phyloP scores from a whole-genome alignment of 2,888 invertebrate genomes.

The Orthonevra nobilis region DNA sequence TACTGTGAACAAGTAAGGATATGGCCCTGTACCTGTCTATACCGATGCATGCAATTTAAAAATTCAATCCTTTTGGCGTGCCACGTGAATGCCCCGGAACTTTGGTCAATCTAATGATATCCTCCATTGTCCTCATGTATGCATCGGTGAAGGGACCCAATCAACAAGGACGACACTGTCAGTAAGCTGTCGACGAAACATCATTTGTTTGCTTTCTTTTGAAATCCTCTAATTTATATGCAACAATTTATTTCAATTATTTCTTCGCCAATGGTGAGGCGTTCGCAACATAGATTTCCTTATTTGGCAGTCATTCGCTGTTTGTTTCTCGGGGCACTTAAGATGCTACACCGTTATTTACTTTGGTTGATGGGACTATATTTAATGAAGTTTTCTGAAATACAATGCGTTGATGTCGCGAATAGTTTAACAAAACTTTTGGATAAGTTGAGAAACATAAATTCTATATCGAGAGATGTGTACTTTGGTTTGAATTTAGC shows the following conservation, averaged over 20 bases:
- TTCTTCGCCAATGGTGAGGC: slow-evolving; percentile 8
- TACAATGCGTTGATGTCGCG: slow-evolving; percentile 49
- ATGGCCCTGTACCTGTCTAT: slow-evolving; percentile 13
- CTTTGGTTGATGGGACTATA: slow-evolving; percentile 21
- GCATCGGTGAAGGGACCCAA: slow-evolving; percentile 25
- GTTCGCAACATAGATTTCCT: slow-evolving; percentile 30
- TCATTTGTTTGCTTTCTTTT: slow-evolving; percentile 28
- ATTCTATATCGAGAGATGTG: slow-evolving; percentile 43
- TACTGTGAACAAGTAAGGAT: slow-evolving; percentile 28
- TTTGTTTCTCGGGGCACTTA: slow-evolving; percentile 15
- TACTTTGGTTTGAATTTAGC: slow-evolving; percentile 57
- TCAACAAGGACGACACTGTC: neutral
- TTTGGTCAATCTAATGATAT: slow-evolving; percentile 17
- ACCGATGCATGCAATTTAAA: slow-evolving; percentile 52
- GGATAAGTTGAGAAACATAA: slow-evolving; percentile 44
- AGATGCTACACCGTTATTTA: slow-evolving; percentile 28
- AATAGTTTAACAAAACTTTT: slow-evolving; percentile 57
- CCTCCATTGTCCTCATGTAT: slow-evolving; percentile 20
- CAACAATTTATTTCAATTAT: slow-evolving; percentile 65
- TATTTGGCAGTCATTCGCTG: slow-evolving; percentile 47
- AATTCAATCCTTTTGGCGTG: slow-evolving; percentile 44
- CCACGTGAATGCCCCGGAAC: slow-evolving; percentile 41
- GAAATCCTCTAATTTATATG: slow-evolving; percentile 45
- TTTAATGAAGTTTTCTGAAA: slow-evolving; percentile 16
- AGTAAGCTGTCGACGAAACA: slow-evolving; percentile 5